Evolutionary conservation across 2,888 invertebrate genomes (phyloP), one percentile per base, ranked within the genome.

Genomic region (Noctua janthina): DNA sequence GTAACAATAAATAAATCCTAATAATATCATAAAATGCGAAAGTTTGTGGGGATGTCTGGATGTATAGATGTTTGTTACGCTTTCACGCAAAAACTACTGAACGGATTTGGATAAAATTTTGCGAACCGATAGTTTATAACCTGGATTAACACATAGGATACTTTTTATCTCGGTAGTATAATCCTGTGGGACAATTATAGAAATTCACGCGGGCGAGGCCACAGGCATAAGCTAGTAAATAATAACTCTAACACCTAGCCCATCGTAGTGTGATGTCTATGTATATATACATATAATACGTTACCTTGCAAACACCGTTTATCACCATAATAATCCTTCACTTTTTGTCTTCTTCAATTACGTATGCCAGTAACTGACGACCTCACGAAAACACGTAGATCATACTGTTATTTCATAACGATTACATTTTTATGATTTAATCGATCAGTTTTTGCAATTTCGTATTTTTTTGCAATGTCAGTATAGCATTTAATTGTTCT

Each of bases 261-360:
- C 13, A 64, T 7, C 15, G 10, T 68, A 77, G 29, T 62, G 17
- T 77, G 69, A 76, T 59, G 29, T 51, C 46, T 29, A 29, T 29
- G 29, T 29, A 29, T 29, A 29, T 23, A 59, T 51, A 10, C 23
- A 13, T 23, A 66, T 1, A n/a, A 4, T 11, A 62, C n/a, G n/a
- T 68, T 46, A 43, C 73, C 73, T 76, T 76, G 73, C 66, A 43
- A 23, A 76, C 62, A 64, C 4, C 10, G 59, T 70, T 70, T 74
- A 56, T 6, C 54, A 70, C 54, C 39, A 59, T 73, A 62, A 64
- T 73, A 51, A 72, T 74, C 39, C 64, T 78, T 54, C 2, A 13
- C n/a, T 56, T 70, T 20, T 54, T 74, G 54, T 78, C 59, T 74
- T 78, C n/a, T 23, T 54, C 64, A 81, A 80, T 70, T 74, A 74